Percentiles rank a stretch among this genome's conserved stretches.
Conservation (phyloP, 2,797 vertebrate genomes). For the Antrozous pallidus region DNA sequence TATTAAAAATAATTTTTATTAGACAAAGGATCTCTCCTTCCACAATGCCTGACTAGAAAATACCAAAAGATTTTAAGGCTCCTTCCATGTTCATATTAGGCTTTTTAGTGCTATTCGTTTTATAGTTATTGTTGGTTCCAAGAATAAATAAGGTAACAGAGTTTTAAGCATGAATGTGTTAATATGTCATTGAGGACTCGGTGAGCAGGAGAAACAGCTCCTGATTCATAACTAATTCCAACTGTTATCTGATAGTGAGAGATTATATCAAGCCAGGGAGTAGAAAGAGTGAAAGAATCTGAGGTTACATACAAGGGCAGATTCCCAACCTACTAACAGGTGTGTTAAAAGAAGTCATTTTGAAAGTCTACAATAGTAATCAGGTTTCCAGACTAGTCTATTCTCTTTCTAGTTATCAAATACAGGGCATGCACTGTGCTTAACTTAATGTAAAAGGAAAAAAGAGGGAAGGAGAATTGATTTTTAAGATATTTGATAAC, state of each 20-base stretch:
- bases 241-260: neutral
- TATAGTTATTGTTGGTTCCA: neutral
- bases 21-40: neutral
- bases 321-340: neutral
- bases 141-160: constrained; percentile 36
- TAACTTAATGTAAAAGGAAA: neutral
- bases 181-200: neutral
- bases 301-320: neutral
- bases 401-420: neutral
- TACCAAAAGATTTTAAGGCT: constrained; percentile 22
- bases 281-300: neutral
- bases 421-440: neutral
- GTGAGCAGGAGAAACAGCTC: neutral
- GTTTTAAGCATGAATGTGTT: constrained; percentile 32
- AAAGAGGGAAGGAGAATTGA: neutral
- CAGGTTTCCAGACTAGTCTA: neutral
- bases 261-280: neutral
- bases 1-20: constrained; percentile 68
- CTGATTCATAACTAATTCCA: neutral
- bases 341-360: neutral
- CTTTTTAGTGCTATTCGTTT: constrained; percentile 25
- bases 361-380: neutral
- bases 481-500: neutral
- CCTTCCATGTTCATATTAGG: neutral
- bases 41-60: constrained; percentile 30